Percentiles rank a stretch among this genome's conserved stretches.
phyloP scores from a whole-genome alignment of 2,797 vertebrate genomes.

The Cossypha heuglini region DNA sequence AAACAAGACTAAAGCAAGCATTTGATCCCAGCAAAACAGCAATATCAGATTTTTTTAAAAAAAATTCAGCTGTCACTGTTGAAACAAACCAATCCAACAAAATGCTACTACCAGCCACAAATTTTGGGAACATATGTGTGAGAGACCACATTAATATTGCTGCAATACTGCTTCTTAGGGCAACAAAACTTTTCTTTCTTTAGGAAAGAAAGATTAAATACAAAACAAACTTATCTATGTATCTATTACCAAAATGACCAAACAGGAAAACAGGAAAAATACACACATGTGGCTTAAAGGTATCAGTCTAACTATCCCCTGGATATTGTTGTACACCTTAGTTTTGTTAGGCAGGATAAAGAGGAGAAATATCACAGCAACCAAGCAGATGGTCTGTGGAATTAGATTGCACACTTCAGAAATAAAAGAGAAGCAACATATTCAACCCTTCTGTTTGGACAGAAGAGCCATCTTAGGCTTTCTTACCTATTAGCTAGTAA shows the following conservation, averaged over 20 bases:
- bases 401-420: slow-evolving; percentile 64
- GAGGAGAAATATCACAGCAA: slow-evolving; percentile 38
- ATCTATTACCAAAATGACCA: neutral
- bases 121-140: neutral
- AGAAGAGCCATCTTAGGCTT: slow-evolving; percentile 41
- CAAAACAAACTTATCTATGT: neutral
- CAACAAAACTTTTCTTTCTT: neutral
- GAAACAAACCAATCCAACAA: neutral
- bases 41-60: neutral
- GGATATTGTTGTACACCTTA: slow-evolving; percentile 12
- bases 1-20: neutral
- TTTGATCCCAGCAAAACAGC: neutral
- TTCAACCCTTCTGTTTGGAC: slow-evolving; percentile 57
- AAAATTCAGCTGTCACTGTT: neutral
- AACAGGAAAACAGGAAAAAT: neutral
- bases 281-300: neutral
- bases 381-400: slow-evolving; percentile 45
- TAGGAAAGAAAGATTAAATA: neutral
- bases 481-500: slow-evolving; percentile 56
- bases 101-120: neutral
- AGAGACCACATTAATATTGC: neutral
- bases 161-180: neutral
- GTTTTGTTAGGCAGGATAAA: neutral
- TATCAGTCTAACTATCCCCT: neutral
- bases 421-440: slow-evolving; percentile 37